Evolutionary conservation across 2,888 invertebrate species (phyloP), one percentile per base, ranked within the genome.

Genomic region (Leucoma salicis): DNA sequence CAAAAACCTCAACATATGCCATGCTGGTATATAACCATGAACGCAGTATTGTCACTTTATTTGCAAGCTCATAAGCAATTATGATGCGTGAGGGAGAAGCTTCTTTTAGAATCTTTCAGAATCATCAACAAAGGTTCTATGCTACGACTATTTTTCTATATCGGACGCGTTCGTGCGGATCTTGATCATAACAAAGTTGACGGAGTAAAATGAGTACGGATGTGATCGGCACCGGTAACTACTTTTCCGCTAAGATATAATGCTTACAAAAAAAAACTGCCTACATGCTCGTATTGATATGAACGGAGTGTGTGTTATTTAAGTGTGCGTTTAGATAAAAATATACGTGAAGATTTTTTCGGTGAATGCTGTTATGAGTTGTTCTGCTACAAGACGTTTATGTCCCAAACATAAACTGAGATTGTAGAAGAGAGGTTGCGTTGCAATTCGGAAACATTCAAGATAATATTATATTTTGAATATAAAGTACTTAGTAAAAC

Each of bases 161-260:
- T 60, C 60, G 40, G 45, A 49, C 53, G 46, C 57, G 56, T 63
- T 71, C 56, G 46, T 57, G 51, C 63, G 29, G 32, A 28, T 10
- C 24, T 28, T 21, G 55, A 57, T 48, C 45, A 49, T 54, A 61
- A 63, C 59, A 64, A 66, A 66, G 56, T 57, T 61, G 56, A 77
- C 66, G 68, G 71, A 67, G 61, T 60, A 58, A 73, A 81, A 80
- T 72, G 78, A 78, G 78, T 49, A 44, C 78, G 83, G 83, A 80
- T 76, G 79, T 75, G 82, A 85, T 85, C 75, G 64, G 58, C 64
- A 76, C 88, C 88, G 86, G 88, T 88, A 88, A 89, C 87, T 87
- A 84, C 84, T 80, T 82, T 85, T 83, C 85, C 84, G 81, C 64
- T 66, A 62, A 67, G 66, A 70, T 82, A 84, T 82, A 84, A 82